phyloP scores from a whole-genome alignment of 1,140 invertebrate species.

The Aphaenogaster floridana region DNA sequence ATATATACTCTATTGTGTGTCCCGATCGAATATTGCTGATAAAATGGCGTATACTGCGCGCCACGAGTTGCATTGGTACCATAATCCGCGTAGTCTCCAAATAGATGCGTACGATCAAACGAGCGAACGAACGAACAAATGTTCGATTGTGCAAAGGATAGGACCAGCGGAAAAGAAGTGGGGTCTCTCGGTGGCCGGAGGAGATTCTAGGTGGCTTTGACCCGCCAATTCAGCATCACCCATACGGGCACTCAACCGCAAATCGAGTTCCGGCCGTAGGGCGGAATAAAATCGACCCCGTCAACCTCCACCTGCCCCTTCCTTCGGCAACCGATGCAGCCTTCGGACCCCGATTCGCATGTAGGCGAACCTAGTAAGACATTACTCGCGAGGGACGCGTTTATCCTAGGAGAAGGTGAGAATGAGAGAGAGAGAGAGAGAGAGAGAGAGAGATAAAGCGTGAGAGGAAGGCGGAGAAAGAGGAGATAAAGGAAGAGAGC shows the following conservation, averaged over 20 bases:
- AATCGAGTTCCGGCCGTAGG: constrained; percentile 82
- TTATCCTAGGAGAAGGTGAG: constrained; percentile 67
- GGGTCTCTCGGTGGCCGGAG: constrained; percentile 22
- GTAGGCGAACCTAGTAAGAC: constrained; percentile 80
- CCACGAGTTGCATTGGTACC: not conserved
- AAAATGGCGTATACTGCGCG: not conserved
- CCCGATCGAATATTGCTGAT: not conserved
- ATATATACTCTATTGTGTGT: not conserved
- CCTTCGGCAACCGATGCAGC: constrained; percentile 42
- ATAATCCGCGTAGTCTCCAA: constrained; percentile 26
- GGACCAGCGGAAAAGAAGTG: constrained; percentile 38
- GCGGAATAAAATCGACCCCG: constrained; percentile 82
- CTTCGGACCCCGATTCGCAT: constrained; percentile 76
- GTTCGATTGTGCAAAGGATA: not conserved
- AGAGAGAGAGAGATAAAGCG: constrained; percentile 24
- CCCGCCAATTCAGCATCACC: constrained; percentile 84
- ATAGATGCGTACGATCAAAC: constrained; percentile 38
- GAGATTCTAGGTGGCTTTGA: constrained; percentile 72
- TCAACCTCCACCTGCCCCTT: constrained; percentile 26
- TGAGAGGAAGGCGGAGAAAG: constrained; percentile 1
- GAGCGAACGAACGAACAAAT: constrained; percentile 36
- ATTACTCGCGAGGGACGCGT: constrained; percentile 83
- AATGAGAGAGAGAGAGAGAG: constrained; percentile 21
- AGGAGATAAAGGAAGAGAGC: constrained; percentile 26
- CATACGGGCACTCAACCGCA: constrained; percentile 82